Evolutionary conservation across 2,113 vertebrate species (phyloP), one percentile per base, ranked within the genome.

Genomic region (Geothlypis trichas): DNA sequence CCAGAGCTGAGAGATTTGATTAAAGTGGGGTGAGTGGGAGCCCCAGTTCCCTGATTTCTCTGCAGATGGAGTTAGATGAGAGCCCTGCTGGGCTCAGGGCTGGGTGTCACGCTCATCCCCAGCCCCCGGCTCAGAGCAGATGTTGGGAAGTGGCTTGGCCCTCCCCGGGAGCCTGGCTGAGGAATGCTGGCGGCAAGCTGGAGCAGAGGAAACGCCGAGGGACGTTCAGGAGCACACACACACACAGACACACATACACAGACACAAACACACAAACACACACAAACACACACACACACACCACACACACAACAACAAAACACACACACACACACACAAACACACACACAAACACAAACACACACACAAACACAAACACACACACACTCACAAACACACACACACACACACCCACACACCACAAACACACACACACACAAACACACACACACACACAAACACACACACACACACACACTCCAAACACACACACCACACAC

Each of bases 71-170:
- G 42, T 24, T 4, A 21, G 37, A 0, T 15, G 80, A 67, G 72
- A 58, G 28, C 62, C 54, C 66, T 28, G 3, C 22, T 3, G 11
- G 24, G 69, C 52, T 66, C 1, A 1, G 84, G 12, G 73, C 68
- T 22, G 51, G 76, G 58, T 31, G 68, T 74, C 91, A 59, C 12
- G 0, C 82, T 68, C 7, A 1, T 4, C 59, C 75, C 67, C 3
- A 26, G 81, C 51, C 58, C 55, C 37, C 0, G 4, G 41, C 5
- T 7, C 13, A 57, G 41, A 89, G 82, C 96, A 94, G 96, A 83
- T 94, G 82, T 67, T 93, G 92, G 96, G 93, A 96, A 90, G 88
- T 67, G 93, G 93, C 83, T 81, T 59, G 85, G 90, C 85, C 72
- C 65, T 84, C 68, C 71, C 72, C 7, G 17, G 82, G 44, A 79